Conservation (phyloP, 2,113 vertebrate species). For the Pygoscelis adeliae region DNA sequence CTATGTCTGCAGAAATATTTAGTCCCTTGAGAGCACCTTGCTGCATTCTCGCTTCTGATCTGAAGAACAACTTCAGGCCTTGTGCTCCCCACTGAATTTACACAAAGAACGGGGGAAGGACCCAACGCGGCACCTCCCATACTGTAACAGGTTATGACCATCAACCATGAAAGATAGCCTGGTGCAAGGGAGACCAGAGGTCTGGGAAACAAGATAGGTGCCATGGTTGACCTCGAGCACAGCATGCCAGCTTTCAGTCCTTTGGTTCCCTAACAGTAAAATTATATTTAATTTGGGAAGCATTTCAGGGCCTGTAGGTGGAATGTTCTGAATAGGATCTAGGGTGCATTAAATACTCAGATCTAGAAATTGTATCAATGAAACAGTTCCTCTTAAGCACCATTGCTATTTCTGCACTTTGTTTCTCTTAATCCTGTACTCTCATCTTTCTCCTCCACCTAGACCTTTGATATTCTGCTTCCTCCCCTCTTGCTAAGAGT, state of each 20-base stretch:
- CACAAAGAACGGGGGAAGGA: neutral
- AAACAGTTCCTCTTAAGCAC: neutral
- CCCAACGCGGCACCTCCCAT: rapidly evolving
- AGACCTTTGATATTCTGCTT: neutral
- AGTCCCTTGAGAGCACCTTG: neutral
- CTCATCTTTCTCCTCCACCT: neutral
- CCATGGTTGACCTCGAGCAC: neutral
- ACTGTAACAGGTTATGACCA: neutral
- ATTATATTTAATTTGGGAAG: neutral
- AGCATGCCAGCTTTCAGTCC: neutral
- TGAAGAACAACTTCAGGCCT: neutral
- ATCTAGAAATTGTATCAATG: neutral
- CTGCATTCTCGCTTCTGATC: neutral
- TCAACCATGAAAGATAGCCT: neutral
- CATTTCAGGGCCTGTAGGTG: neutral
- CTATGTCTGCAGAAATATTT: neutral
- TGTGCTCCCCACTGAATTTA: neutral
- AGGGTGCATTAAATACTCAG: neutral
- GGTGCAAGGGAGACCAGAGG: neutral
- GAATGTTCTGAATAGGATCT: neutral
- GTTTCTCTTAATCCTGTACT: neutral
- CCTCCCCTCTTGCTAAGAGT: neutral
- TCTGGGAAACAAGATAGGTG: neutral
- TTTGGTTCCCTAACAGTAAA: neutral
- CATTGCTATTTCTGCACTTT: neutral